These are phyloP conservation scores for Chrysaora quinquecirrha DNA, from an alignment of 30 jellyfish, hydroid and myxozoan genomes.

Conservation along the genomic window DNA sequence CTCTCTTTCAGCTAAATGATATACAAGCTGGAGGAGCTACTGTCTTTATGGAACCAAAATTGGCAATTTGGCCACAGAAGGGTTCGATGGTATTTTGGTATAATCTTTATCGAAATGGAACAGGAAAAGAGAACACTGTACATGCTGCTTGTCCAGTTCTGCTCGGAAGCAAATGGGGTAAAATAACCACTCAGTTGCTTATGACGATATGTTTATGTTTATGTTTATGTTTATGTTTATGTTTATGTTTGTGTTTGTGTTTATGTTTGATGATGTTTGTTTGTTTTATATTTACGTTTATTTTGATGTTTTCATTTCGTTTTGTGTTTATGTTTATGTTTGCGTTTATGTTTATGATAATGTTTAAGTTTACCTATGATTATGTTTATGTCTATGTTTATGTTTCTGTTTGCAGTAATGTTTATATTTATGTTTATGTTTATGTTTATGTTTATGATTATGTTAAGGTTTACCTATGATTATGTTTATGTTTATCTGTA, in stretches of 20 bases:
- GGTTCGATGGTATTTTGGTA: constrained; percentile 83
- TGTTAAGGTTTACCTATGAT: too few species aligned
- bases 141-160: constrained; percentile 88
- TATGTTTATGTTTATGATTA: background rate
- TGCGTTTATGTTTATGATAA: background rate
- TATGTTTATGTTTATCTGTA: too few species aligned
- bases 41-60: constrained; percentile 68
- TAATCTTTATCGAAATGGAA: constrained; percentile 72
- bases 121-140: constrained; percentile 46
- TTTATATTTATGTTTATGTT: background rate
- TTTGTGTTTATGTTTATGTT: background rate
- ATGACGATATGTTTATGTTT: too few species aligned
- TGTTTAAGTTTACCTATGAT: background rate
- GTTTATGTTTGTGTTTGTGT: too few species aligned
- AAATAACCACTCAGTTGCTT: too few species aligned
- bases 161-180: constrained; percentile 80
- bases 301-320: background rate
- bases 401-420: too few species aligned
- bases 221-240: too few species aligned
- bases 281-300: background rate
- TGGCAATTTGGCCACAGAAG: constrained; percentile 68
- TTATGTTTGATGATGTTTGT: background rate
- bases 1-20: constrained; percentile 65
- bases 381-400: too few species aligned
- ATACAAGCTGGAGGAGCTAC: constrained; percentile 92